A percentile compares a stretch with the other conserved stretches of the same genome.
Evolutionary conservation across 2,797 vertebrate species (phyloP).

Genomic region (Xiphophorus birchmanni): DNA sequence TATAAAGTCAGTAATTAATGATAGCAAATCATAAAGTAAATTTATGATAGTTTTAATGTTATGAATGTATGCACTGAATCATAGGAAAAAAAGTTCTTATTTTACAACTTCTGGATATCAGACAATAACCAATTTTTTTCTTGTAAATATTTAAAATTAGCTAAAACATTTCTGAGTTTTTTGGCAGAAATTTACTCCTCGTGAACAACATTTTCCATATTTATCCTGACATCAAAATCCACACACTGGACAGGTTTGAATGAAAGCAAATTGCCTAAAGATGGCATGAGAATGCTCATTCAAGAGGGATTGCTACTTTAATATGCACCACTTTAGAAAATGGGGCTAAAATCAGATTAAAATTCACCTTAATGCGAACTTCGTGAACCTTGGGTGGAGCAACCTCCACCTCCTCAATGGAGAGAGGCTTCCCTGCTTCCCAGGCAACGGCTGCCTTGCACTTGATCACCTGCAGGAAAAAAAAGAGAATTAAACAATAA

Average conservation of each 20-base stretch:
- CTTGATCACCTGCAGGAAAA: slow-evolving; percentile 86
- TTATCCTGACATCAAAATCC: neutral
- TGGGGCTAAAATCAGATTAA: neutral
- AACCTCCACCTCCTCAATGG: slow-evolving; percentile 93
- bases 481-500: neutral
- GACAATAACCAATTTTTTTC: neutral
- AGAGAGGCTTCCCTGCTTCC: slow-evolving; percentile 91
- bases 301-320: neutral
- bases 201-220: neutral
- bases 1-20: too few relatives aligned
- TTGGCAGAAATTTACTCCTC: too few relatives aligned
- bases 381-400: slow-evolving; percentile 92
- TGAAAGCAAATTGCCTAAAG: neutral
- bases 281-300: neutral
- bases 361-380: slow-evolving; percentile 94
- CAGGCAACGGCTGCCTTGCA: slow-evolving; percentile 97
- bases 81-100: neutral
- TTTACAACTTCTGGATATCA: neutral
- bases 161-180: too few relatives aligned
- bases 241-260: neutral
- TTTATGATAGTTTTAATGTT: too few relatives aligned
- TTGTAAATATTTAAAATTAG: neutral
- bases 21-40: too few relatives aligned
- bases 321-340: neutral
- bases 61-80: neutral